Percentiles rank a stretch among this genome's conserved stretches.
phyloP scores from a whole-genome alignment of 2,888 invertebrate genomes.

The Caenorhabditis sulstoni region DNA sequence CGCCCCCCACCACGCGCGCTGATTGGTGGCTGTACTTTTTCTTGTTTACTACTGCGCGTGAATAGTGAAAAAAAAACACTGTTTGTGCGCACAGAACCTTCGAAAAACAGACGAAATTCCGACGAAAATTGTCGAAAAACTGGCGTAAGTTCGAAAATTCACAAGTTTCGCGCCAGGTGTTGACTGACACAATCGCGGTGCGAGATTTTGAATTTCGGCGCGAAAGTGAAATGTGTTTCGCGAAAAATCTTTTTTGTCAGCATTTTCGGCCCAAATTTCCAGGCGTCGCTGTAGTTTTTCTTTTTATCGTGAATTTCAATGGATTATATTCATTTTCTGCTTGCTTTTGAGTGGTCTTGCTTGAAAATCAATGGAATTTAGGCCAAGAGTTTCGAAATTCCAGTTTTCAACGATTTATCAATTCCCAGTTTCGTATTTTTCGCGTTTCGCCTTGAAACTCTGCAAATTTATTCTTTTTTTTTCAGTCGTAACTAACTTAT shows the following conservation, averaged over 20 bases:
- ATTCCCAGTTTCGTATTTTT: too few species aligned
- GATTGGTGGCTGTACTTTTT: too few species aligned
- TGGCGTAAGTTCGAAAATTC: neutral
- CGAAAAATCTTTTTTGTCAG: neutral
- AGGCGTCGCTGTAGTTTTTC: constrained; percentile 3
- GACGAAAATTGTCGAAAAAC: too few species aligned
- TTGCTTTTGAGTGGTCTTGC: too few species aligned
- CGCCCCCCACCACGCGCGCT: too few species aligned
- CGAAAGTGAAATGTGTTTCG: constrained; percentile 4
- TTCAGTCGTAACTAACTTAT: constrained; percentile 36
- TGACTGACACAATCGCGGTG: constrained; percentile 10
- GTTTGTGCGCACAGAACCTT: too few species aligned
- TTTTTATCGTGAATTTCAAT: neutral
- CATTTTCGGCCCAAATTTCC: constrained; percentile 2
- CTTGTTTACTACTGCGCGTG: too few species aligned
- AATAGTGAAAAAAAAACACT: too few species aligned
- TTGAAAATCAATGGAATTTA: neutral
- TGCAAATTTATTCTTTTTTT: constrained; percentile 8
- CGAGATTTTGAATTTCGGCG: constrained; percentile 17
- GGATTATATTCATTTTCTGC: too few species aligned
- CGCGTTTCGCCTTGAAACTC: neutral
- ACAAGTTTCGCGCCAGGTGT: constrained; percentile 9
- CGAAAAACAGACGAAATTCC: too few species aligned
- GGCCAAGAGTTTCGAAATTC: too few species aligned
- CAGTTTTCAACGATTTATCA: too few species aligned